Evolutionary conservation across 2,113 vertebrate genomes (phyloP).

Genomic region (Chunga burmeisteri): DNA sequence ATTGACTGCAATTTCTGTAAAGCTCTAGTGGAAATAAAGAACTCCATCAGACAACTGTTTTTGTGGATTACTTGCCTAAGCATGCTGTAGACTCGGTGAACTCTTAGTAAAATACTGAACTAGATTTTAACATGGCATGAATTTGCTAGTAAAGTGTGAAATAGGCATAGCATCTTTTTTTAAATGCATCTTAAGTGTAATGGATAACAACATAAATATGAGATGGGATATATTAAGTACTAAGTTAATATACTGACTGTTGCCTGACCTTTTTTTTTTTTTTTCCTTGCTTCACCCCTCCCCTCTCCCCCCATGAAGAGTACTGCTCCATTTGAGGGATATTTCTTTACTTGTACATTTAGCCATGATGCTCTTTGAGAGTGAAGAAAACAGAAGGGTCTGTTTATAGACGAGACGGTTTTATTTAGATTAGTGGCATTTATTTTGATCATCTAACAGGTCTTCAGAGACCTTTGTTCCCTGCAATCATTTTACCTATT

Average conservation of each 20-base stretch:
- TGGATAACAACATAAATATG: background rate
- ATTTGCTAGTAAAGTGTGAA: background rate
- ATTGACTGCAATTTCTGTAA: conserved; percentile 13
- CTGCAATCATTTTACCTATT: background rate
- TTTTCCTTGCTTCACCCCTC: background rate
- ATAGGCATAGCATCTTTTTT: background rate
- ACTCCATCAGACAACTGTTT: background rate
- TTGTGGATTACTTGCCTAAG: background rate
- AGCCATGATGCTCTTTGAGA: background rate
- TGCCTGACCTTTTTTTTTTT: background rate
- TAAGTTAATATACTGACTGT: background rate
- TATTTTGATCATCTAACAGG: background rate
- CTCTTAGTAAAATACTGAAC: background rate
- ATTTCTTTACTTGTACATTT: background rate
- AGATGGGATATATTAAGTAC: background rate
- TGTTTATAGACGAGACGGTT: background rate
- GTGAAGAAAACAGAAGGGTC: background rate
- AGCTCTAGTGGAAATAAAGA: conserved; percentile 27
- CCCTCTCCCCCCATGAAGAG: background rate
- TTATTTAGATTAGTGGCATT: background rate
- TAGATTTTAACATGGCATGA: background rate
- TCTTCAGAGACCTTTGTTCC: background rate
- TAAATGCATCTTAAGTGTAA: background rate
- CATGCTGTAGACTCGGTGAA: background rate
- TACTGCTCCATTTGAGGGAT: background rate